Evolutionary conservation across 1,140 invertebrate genomes (phyloP), one percentile per base, ranked within the genome.

Genomic region (Drosophila ercepeae): DNA sequence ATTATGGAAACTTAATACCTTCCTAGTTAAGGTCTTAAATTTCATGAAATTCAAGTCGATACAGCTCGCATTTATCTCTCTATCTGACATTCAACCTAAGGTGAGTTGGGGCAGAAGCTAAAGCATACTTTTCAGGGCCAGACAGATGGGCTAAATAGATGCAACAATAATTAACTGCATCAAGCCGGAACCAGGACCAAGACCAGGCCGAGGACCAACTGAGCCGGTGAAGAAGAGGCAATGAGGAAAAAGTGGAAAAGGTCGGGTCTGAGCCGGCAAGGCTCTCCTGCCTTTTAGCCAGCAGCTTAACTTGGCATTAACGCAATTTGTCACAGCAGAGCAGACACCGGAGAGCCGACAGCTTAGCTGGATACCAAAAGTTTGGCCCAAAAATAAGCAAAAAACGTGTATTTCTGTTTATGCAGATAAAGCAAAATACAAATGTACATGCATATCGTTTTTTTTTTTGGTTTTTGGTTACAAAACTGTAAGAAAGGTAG

Each of bases 141-240:
- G 67, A 55, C 54, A 53, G 39, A 54, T 45, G 49, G 41, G 78
- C 68, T 82, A 68, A 82, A 83, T 83, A 74, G 53, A 83, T 83
- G 78, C 63, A 57, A 60, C 73, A 78, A 78, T 83, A 83, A 83
- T 83, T 83, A 83, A 83, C 78, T 83, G 78, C 78, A 82, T 76
- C 54, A 54, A 44, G 57, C 34, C 27, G 49, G 45, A 16, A 7
- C 29, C 2, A 34, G 32, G 32, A n/a, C 32, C n/a, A 39, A 4
- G 36, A 1, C 36, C 36, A 39, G 14, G 13, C 2, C 1, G 23
- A 46, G 46, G 23, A 8, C 36, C n/a, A 39, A 13, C 29, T 11
- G 27, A 11, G 25, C 6, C 13, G 13, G 34, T 3, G 3, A 19
- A 19, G 8, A 4, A 2, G 16, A 21, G 19, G 39, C 3, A 18